Percentiles rank a stretch among this genome's conserved stretches.
phyloP scores from a whole-genome alignment of 2,888 invertebrate species.

The Hypercompe scribonia region DNA sequence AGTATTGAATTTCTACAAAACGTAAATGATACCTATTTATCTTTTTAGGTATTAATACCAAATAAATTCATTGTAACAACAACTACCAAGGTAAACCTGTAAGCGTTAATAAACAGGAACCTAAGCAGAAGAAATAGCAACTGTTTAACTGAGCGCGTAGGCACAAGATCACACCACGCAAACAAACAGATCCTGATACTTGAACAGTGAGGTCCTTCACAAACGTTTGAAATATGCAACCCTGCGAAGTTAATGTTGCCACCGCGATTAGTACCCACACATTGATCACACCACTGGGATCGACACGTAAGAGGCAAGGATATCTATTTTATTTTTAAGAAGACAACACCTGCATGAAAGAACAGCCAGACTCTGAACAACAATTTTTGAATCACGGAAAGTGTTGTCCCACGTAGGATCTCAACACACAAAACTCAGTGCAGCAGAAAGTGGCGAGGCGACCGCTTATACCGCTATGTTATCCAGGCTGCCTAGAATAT shows the following conservation, averaged over 20 bases:
- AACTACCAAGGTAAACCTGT: not conserved
- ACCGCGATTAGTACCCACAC: not conserved
- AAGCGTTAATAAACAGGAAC: not conserved
- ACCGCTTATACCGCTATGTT: too few relatives aligned
- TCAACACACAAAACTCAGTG: too few relatives aligned
- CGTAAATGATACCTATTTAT: not conserved
- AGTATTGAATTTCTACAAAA: not conserved
- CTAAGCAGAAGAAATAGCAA: not conserved
- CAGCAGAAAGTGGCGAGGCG: too few relatives aligned
- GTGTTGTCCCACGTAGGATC: too few relatives aligned
- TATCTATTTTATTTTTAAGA: too few relatives aligned
- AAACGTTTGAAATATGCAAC: conserved; percentile 11
- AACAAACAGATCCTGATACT: not conserved
- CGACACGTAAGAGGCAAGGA: not conserved
- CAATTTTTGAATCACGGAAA: too few relatives aligned
- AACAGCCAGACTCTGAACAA: too few relatives aligned
- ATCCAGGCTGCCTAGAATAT: too few relatives aligned
- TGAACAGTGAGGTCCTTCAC: not conserved
- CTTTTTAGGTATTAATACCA: not conserved
- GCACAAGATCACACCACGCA: not conserved
- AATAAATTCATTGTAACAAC: not conserved
- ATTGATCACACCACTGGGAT: not conserved
- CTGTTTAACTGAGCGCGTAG: not conserved
- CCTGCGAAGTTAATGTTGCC: conserved; percentile 13
- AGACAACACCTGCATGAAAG: too few relatives aligned